Percentiles rank a stretch among this genome's conserved stretches.
Evolutionary conservation across 2,888 invertebrate genomes (phyloP).

Genomic region (Hofmannophila pseudospretella): DNA sequence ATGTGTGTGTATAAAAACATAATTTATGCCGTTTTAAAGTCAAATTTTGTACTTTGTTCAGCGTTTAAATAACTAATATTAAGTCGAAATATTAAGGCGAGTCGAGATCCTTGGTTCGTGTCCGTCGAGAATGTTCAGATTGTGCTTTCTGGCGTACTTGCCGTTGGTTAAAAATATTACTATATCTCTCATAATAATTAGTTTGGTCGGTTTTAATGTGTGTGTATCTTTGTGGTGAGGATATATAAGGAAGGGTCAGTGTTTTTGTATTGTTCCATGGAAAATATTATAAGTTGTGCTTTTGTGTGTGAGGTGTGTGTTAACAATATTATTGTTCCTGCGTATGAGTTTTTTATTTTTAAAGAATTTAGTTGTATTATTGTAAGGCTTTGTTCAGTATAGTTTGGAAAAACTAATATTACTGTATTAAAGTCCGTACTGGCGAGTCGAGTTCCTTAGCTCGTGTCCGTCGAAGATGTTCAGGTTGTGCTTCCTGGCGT

Average conservation of each 20-base stretch:
- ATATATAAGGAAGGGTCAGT: no score
- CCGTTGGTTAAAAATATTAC: no score
- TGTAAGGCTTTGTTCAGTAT: neutral
- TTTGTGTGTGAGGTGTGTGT: no score
- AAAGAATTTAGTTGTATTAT: neutral
- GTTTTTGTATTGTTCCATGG: no score
- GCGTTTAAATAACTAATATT: conserved; percentile 42
- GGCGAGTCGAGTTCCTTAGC: conserved; percentile 85
- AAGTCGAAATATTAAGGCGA: conserved; percentile 84
- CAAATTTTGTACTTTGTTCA: no score
- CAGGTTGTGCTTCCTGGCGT: conserved; percentile 84
- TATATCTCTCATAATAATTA: no score
- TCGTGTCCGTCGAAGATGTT: conserved; percentile 87
- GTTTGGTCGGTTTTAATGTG: no score
- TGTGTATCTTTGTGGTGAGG: no score
- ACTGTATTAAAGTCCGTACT: conserved; percentile 87
- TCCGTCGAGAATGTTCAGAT: conserved; percentile 86
- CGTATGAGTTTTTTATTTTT: neutral
- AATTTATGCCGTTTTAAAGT: no score
- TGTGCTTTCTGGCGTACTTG: conserved; percentile 85
- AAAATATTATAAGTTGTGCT: no score
- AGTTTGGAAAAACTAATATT: conserved; percentile 42
- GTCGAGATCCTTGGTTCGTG: conserved; percentile 85
- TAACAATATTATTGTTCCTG: neutral
- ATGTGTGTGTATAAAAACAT: no score